Evolutionary conservation across 2,113 vertebrate genomes (phyloP), one percentile per base, ranked within the genome.

Genomic region (Coptodon bakossiorum): DNA sequence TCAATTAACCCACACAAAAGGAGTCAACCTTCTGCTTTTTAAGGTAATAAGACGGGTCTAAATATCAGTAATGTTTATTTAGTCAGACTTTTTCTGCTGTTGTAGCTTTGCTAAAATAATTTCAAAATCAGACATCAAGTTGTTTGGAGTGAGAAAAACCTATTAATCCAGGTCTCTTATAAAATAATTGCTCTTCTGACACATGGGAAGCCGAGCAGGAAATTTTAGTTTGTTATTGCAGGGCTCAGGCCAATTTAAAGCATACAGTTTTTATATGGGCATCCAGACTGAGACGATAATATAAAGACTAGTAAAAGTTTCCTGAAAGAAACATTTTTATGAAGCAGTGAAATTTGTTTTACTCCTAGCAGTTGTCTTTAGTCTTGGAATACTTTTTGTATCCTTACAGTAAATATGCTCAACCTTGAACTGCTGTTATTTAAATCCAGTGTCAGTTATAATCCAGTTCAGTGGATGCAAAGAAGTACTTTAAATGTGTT

Each of bases 211-310:
- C 57, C 52, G 82, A 82, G 84, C 80, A 83, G 50, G 73, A 76
- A 34, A 80, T 85, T 91, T 50, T 53, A 81, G 83, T 85, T 89
- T 89, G 73, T 83, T 50, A 88, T 83, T 84, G 90, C 43, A 59
- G 84, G 89, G 86, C 89, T 88, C 88, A 68, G 87, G 90, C 90
- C 91, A 92, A 92, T 94, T 95, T 89, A 91, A 94, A 94, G 91
- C 91, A 90, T 88, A 92, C 94, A 93, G 90, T 89, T 90, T 90
- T 93, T 57, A 80, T 83, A 85, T 52, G 57, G 85, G 86, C 86
- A 92, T 80, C 83, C 82, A 84, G 87, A 84, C 66, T 81, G 80
- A 91, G 84, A 78, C 83, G 88, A 89, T 89, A 83, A 91, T 82
- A 89, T 71, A 76, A 82, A 52, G 73, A 63, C 83, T 66, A 84